Evolutionary conservation across 1,140 invertebrate genomes (phyloP), one percentile per base, ranked within the genome.

Genomic region (Hyphantria cunea): DNA sequence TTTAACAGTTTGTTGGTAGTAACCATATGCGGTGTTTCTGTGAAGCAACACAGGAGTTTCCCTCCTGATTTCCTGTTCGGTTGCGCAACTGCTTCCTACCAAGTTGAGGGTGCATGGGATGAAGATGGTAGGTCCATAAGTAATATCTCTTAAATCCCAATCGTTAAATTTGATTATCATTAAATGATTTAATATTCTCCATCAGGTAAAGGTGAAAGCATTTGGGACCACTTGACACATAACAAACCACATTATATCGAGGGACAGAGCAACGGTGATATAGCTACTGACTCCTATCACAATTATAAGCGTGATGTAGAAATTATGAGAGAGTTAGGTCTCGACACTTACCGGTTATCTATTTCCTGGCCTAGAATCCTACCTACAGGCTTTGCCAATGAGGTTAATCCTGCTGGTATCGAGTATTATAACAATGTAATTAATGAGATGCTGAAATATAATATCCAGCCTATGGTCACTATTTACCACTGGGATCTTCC

Each of bases 401-500:
- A 88, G 8, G 72, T 94, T 12, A 94, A 92, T 68, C 70, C 88
- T 63, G 76, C 72, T 8, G 92, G 92, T 6, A 50, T 93, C 0
- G 70, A 84, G 8, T 94, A 93, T 70, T 94, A 94, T 78, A 92
- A 93, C 64, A 90, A 92, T 33, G 76, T 94, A 3, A 92, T 94
- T 37, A 69, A 93, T 66, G 91, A 91, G 70, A 83, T 72, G 80
- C 70, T 76, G 0, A 78, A 78, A 63, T 77, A 84, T 52, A 72
- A 77, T 82, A 78, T 90, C 0, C 92, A 92, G 47, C 72, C 82
- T 0, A 62, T 85, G 17, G 78, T 92, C 0, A 82, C 77, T 11
- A 51, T 88, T 0, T 85, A 80, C 66, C 85, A 88, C 12, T 88
- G 80, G 78, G 84, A 88, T 64, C 65, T 86, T 11, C 84, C 84